A percentile compares a stretch with the other conserved stretches of the same genome.
Conservation (phyloP, 2,888 invertebrate species). For the Subacronicta megacephala region DNA sequence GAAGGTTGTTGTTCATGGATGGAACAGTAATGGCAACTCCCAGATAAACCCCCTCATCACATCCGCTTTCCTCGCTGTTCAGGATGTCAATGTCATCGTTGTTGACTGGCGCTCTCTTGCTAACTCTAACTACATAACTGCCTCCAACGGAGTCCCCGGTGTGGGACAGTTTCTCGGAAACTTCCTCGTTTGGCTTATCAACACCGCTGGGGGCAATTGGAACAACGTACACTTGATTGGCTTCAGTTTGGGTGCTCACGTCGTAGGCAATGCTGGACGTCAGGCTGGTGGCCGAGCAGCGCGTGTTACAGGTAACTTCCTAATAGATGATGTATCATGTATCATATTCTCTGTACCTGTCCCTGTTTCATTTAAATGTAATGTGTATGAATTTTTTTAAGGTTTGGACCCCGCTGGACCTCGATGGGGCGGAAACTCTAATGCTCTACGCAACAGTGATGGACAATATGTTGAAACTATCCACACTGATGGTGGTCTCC, state of each 20-base stretch:
- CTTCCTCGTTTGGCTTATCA: slow-evolving; percentile 74
- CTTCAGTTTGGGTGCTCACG: slow-evolving; percentile 81
- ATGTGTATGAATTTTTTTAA: slow-evolving; percentile 34
- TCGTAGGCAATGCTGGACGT: slow-evolving; percentile 77
- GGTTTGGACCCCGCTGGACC: slow-evolving; percentile 82
- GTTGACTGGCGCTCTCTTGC: slow-evolving; percentile 74
- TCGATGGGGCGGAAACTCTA: slow-evolving; percentile 67
- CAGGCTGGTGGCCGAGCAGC: slow-evolving; percentile 59
- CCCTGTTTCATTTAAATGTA: too few species aligned
- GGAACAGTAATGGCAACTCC: slow-evolving; percentile 73
- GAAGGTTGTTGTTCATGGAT: slow-evolving; percentile 77
- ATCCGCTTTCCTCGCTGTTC: slow-evolving; percentile 69
- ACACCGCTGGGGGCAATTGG: slow-evolving; percentile 74
- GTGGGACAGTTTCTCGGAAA: slow-evolving; percentile 73
- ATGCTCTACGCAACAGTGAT: slow-evolving; percentile 66
- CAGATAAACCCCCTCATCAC: slow-evolving; percentile 67
- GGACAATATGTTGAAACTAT: slow-evolving; percentile 78
- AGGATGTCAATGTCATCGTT: slow-evolving; percentile 74
- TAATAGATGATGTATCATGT: too few species aligned
- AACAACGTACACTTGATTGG: slow-evolving; percentile 79
- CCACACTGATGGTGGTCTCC: slow-evolving; percentile 76
- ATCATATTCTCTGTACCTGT: too few species aligned
- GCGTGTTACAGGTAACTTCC: slow-evolving; percentile 75
- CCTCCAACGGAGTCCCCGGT: slow-evolving; percentile 65
- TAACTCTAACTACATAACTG: slow-evolving; percentile 60